A percentile compares a stretch with the other conserved stretches of the same genome.
These are phyloP conservation scores for Danionella cerebrum DNA, from an alignment of 2,113 vertebrate species.

Conservation along the genomic window DNA sequence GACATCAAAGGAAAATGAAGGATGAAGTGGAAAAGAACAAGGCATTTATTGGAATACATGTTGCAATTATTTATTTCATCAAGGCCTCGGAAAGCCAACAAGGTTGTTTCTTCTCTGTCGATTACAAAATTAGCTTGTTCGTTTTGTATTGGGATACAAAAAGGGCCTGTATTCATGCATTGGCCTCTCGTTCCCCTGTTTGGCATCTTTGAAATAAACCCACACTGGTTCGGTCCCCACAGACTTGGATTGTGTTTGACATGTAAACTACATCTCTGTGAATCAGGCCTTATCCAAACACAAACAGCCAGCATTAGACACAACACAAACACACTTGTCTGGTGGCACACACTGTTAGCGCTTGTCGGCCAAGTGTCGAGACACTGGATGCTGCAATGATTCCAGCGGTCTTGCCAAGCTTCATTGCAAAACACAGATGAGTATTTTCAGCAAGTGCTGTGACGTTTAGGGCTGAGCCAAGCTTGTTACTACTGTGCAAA, in stretches of 20 bases:
- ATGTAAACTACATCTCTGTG: constrained; percentile 1
- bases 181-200: neutral
- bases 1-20: constrained; percentile 50
- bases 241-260: neutral
- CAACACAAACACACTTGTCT: constrained; percentile 6
- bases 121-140: constrained; percentile 50
- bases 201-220: neutral
- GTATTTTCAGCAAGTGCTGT: neutral
- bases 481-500: constrained; percentile 1
- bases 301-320: constrained; percentile 23
- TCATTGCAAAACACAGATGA: neutral
- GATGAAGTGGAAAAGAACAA: constrained; percentile 39
- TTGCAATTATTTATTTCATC: constrained; percentile 57
- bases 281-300: constrained; percentile 21
- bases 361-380: constrained; percentile 22
- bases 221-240: neutral
- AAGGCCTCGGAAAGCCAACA: constrained; percentile 21
- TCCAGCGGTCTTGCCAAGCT: constrained; percentile 4
- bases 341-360: neutral
- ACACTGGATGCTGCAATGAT: constrained; percentile 16
- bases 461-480: neutral
- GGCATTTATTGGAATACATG: constrained; percentile 42
- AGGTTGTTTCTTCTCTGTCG: constrained; percentile 21
- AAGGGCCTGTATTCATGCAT: neutral
- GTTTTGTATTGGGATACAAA: constrained; percentile 16